phyloP scores from a whole-genome alignment of 2,113 vertebrate species.

The Pterocles burchelli region DNA sequence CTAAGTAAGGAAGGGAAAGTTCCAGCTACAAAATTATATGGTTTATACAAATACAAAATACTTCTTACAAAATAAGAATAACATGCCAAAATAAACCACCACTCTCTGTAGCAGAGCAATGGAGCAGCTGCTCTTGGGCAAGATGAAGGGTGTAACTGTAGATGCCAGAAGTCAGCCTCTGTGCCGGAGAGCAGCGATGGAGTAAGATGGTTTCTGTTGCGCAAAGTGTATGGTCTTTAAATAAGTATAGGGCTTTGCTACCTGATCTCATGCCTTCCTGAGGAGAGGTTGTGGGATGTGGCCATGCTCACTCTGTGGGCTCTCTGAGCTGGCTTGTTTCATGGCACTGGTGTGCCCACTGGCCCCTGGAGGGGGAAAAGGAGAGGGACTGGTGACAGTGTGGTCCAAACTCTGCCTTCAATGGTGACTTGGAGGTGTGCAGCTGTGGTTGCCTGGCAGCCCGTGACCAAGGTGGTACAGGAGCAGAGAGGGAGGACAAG shows the following conservation, averaged over 20 bases:
- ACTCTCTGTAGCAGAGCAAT: background rate
- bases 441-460: background rate
- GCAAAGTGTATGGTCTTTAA: background rate
- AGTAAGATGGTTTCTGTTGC: conserved; percentile 39
- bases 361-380: background rate
- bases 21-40: conserved; percentile 48
- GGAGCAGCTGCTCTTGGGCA: conserved; percentile 43
- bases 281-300: background rate
- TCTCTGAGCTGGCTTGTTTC: background rate
- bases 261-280: background rate
- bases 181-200: background rate
- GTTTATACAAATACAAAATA: conserved; percentile 50
- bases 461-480: background rate
- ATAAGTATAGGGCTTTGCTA: background rate
- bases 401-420: background rate
- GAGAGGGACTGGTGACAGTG: background rate
- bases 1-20: conserved; percentile 52
- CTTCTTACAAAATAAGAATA: conserved; percentile 49
- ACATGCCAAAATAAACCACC: conserved; percentile 52
- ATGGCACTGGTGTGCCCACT: background rate
- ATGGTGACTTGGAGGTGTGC: background rate
- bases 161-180: background rate
- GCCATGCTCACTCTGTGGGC: rapidly evolving
- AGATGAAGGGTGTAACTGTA: conserved; percentile 1
- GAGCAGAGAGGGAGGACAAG: background rate